Evolutionary conservation across 2,113 vertebrate genomes (phyloP), one percentile per base, ranked within the genome.

Genomic region (Lophura nycthemera): DNA sequence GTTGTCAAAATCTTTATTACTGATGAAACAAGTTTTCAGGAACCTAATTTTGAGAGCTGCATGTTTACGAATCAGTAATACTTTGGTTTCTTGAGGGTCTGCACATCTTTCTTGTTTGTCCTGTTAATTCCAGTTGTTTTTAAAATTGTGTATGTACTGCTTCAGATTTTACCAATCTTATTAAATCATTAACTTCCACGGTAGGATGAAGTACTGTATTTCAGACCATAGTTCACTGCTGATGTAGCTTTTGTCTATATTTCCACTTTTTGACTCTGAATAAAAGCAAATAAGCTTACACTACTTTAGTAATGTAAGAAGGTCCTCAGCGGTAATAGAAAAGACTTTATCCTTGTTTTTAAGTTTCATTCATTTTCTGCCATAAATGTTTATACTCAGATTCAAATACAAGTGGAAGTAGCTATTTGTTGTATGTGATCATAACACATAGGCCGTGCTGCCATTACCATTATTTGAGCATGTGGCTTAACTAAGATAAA

Each of bases 111-210:
- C 50, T 25, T 88, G 20, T 59, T 80, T 11, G 66, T 21, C 10
- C 9, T 8, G 48, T 69, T 91, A 83, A 77, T 83, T 79, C 40
- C 7, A 70, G 30, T 2, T 7, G 57, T 83, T 83, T 71, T 84
- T n/a, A 19, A 66, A 70, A 80, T 77, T 92, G 38, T 85, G 91
- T 88, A 86, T 72, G 72, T 92, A 48, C 32, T 52, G 61, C 22
- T 94, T 94, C 11, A 65, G 43, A 84, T 78, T 84, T 78, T 43
- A 93, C 43, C 73, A 88, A 43, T 89, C 6, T 1, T 72, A 72
- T 43, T 90, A 75, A 90, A 67, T 7, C 11, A 61, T 75, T 42
- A 75, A 61, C 42, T 88, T 82, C 25, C 56, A 74, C 83, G 43
- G 5, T 75, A 60, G 52, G 61, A 84, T 82, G 30, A 93, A 92